Evolutionary conservation across 2,797 vertebrate species (phyloP), one percentile per base, ranked within the genome.

Genomic region (Lutjanus argentimaculatus): DNA sequence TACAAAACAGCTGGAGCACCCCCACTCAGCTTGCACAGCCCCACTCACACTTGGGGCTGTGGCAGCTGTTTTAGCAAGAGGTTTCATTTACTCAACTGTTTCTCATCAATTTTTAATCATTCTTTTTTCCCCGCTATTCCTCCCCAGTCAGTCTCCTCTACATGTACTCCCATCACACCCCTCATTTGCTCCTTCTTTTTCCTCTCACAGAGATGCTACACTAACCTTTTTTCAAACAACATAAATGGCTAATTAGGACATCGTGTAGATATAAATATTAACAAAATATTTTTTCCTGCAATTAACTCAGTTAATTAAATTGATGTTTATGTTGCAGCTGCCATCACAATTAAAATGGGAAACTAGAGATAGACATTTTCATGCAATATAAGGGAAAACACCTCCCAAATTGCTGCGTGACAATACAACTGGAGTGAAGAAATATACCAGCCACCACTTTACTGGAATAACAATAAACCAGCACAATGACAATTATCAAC

Each of bases 31-130:
- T 14, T 59, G 12, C 66, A 75, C 48, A 70, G 52, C 36, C 68
- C 55, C 69, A 65, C 52, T 61, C 55, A 62, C 67, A 72, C 56
- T 68, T 59, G 71, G 21, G 64, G 14, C 62, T 74, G 36, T 22
- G 63, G 59, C 86, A 89, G 88, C 74, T 87, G 82, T 79, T 89
- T 53, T 67, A 85, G 55, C 8, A 7, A 59, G 76, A 69, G 80
- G 64, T 67, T 88, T 85, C 75, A 80, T 83, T 82, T 72, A 72
- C 70, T 85, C 81, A 79, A 61, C 79, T 73, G 77, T 84, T 83
- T 82, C 72, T 72, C 71, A 90, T 88, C 4, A 16, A 79, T 76
- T 80, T 89, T 79, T 78, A 68, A 85, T 83, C 61, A 53, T 75
- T 77, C 56, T 8, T 67, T 15, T 63, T 19, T 36, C 12, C 43